phyloP scores from a whole-genome alignment of 2,113 vertebrate species.

The Panthera uncia region DNA sequence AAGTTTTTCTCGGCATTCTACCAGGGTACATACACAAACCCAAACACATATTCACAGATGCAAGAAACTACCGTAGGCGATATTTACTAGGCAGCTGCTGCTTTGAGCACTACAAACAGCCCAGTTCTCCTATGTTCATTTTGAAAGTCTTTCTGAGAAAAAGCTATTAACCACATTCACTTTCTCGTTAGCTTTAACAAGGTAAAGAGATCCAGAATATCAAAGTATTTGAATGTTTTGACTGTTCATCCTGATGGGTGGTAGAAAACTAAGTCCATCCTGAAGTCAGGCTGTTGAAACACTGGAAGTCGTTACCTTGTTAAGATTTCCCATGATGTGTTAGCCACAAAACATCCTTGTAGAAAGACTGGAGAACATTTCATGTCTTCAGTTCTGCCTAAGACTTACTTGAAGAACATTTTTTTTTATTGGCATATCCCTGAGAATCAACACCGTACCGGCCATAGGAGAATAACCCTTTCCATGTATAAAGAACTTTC shows the following conservation, averaged over 20 bases:
- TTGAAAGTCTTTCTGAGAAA: neutral
- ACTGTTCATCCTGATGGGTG: neutral
- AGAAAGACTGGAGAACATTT: neutral
- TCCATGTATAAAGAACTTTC: neutral
- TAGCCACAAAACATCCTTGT: neutral
- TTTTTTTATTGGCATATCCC: neutral
- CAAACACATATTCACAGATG: neutral
- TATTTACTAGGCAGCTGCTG: neutral
- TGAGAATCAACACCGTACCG: neutral
- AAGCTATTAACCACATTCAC: neutral
- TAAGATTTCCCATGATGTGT: neutral
- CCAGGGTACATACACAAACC: neutral
- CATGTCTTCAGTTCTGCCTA: neutral
- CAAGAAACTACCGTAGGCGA: neutral
- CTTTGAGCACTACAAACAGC: neutral
- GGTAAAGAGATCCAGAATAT: neutral
- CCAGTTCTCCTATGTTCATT: neutral
- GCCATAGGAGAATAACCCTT: neutral
- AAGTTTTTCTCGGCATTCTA: neutral
- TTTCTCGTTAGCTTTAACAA: neutral
- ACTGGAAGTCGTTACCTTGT: neutral
- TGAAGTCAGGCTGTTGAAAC: neutral
- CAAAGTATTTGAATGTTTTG: neutral
- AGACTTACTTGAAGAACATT: neutral
- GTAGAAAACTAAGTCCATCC: neutral